Conservation (phyloP, 2,797 vertebrate genomes). For the Peromyscus eremicus region DNA sequence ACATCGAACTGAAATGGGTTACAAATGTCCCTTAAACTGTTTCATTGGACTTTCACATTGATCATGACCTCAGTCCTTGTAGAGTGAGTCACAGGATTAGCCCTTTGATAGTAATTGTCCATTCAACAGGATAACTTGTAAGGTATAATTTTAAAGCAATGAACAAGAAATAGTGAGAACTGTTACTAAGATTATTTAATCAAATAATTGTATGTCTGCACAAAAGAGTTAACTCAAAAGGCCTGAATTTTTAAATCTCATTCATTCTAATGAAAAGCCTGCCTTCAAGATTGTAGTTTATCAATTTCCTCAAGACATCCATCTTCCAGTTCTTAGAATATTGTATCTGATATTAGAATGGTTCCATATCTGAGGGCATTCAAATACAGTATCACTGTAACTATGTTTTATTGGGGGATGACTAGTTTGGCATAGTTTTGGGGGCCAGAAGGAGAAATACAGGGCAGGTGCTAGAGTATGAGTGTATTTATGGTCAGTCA, state of each 20-base stretch:
- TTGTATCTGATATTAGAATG: not conserved
- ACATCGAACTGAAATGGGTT: not conserved
- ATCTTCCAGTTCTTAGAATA: not conserved
- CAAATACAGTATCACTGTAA: no score
- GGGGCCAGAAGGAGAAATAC: rapidly evolving
- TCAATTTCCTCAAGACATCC: not conserved
- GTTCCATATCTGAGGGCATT: not conserved
- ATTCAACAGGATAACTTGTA: not conserved
- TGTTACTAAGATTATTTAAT: not conserved
- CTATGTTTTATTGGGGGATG: not conserved
- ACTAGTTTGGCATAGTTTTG: not conserved
- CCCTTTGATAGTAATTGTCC: not conserved
- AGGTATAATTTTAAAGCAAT: not conserved
- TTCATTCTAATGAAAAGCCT: not conserved
- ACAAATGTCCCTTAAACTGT: not conserved
- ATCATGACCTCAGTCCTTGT: not conserved
- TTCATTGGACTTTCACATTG: not conserved
- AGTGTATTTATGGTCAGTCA: not conserved
- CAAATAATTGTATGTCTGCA: not conserved
- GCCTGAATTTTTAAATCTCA: not conserved
- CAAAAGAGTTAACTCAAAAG: not conserved
- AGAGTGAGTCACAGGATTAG: not conserved
- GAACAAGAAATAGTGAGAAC: not conserved
- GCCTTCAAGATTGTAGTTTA: not conserved
- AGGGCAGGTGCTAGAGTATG: not conserved